A percentile compares a stretch with the other conserved stretches of the same genome.
Conservation (phyloP, 2,113 vertebrate species). For the Catharus fuscescens region DNA sequence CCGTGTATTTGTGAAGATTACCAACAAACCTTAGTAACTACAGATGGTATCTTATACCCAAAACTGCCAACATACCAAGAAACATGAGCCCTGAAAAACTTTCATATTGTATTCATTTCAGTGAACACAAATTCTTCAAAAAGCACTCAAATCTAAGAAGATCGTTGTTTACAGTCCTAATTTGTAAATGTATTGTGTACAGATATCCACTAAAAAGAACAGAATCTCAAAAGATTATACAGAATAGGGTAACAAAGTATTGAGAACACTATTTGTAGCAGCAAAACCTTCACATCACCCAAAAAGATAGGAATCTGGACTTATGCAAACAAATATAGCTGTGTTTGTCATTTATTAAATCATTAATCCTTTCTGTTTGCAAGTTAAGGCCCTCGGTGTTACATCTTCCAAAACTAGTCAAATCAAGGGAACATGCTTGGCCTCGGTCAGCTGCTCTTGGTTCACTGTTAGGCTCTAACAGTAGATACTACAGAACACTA, state of each 20-base stretch:
- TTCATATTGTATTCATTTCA: neutral
- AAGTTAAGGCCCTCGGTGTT: neutral
- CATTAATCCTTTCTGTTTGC: neutral
- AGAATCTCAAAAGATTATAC: neutral
- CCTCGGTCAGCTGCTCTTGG: neutral
- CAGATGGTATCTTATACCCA: neutral
- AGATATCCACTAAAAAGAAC: neutral
- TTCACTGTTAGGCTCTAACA: neutral
- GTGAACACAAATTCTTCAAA: neutral
- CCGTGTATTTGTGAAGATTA: neutral
- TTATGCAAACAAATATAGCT: neutral
- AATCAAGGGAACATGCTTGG: neutral
- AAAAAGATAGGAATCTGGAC: neutral
- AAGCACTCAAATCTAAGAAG: neutral
- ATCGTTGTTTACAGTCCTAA: neutral
- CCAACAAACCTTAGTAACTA: neutral
- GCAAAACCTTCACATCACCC: neutral
- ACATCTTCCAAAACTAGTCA: neutral
- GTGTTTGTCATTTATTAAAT: neutral
- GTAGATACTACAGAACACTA: neutral
- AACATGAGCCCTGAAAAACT: neutral
- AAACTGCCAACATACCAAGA: neutral
- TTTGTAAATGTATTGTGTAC: neutral
- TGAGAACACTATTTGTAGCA: neutral
- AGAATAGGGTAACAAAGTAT: neutral